phyloP scores from a whole-genome alignment of 2,113 vertebrate genomes.

The Cyphotilapia sp. region DNA sequence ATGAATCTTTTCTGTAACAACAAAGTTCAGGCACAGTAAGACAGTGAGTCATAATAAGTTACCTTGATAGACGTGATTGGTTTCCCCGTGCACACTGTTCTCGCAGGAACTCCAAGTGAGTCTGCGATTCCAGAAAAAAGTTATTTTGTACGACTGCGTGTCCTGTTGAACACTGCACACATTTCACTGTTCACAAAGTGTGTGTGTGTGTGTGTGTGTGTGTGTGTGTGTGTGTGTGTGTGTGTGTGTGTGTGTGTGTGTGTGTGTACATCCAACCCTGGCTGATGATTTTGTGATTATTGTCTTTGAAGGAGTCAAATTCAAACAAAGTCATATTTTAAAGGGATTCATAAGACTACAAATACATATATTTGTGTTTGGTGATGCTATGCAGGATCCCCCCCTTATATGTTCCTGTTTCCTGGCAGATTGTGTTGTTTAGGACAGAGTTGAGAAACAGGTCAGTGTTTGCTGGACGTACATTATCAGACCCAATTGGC shows the following conservation, averaged over 20 bases:
- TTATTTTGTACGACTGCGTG: not conserved
- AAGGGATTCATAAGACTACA: not conserved
- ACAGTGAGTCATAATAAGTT: conserved; percentile 12
- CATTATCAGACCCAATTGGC: conserved; percentile 44
- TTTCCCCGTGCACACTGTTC: not conserved
- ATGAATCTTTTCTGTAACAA: conserved; percentile 24
- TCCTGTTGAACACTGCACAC: conserved; percentile 15
- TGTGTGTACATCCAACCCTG: conserved; percentile 14
- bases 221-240: conserved; percentile 9
- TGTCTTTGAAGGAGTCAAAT: not conserved
- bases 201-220: not conserved
- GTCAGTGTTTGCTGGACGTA: conserved; percentile 35
- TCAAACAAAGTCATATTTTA: not conserved
- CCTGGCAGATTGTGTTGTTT: conserved; percentile 14
- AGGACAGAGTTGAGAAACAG: conserved; percentile 24
- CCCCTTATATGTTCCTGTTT: not conserved
- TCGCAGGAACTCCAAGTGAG: conserved; percentile 8
- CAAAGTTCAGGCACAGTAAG: not conserved
- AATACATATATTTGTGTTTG: not conserved
- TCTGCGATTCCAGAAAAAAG: conserved; percentile 26
- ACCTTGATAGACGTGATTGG: not conserved
- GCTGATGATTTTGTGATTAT: not conserved
- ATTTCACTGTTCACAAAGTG: conserved; percentile 2
- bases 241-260: not conserved
- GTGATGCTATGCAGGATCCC: not conserved